phyloP scores from a whole-genome alignment of 2,888 invertebrate genomes.

The Helicoverpa assulta region DNA sequence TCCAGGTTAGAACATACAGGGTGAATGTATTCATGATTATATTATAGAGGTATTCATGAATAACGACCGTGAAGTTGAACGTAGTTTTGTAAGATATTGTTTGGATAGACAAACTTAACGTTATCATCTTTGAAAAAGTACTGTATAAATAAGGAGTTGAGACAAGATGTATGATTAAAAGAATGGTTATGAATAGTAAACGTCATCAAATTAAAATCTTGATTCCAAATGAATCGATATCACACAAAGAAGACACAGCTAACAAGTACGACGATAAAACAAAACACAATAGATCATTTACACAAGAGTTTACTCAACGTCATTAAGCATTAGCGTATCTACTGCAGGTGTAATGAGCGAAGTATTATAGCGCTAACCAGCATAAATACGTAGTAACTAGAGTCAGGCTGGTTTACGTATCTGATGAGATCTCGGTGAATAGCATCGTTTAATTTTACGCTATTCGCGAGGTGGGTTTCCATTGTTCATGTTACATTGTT shows the following conservation, averaged over 20 bases:
- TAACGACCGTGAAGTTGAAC: neutral
- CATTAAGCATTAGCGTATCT: conserved; percentile 32
- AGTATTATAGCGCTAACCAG: conserved; percentile 70
- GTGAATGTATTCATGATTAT: conserved; percentile 8
- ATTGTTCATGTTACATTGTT: conserved; percentile 39
- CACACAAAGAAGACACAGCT: conserved; percentile 5
- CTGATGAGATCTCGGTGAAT: conserved; percentile 74
- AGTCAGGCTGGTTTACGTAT: conserved; percentile 73
- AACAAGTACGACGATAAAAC: conserved; percentile 17
- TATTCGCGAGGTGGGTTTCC: conserved; percentile 68
- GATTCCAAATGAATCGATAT: neutral
- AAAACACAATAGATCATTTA: conserved; percentile 30
- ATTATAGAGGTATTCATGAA: conserved; percentile 2
- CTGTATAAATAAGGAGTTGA: too few species aligned
- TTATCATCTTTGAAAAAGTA: neutral
- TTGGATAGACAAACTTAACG: neutral
- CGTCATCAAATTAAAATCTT: neutral
- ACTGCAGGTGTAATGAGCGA: conserved; percentile 47
- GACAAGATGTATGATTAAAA: too few species aligned
- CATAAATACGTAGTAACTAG: conserved; percentile 69
- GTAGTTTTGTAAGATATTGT: neutral
- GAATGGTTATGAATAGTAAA: too few species aligned
- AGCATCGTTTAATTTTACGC: conserved; percentile 85
- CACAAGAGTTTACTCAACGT: conserved; percentile 34
- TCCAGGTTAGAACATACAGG: conserved; percentile 57